Evolutionary conservation across 2,888 invertebrate genomes (phyloP).

Genomic region (Melanostoma mellinum): DNA sequence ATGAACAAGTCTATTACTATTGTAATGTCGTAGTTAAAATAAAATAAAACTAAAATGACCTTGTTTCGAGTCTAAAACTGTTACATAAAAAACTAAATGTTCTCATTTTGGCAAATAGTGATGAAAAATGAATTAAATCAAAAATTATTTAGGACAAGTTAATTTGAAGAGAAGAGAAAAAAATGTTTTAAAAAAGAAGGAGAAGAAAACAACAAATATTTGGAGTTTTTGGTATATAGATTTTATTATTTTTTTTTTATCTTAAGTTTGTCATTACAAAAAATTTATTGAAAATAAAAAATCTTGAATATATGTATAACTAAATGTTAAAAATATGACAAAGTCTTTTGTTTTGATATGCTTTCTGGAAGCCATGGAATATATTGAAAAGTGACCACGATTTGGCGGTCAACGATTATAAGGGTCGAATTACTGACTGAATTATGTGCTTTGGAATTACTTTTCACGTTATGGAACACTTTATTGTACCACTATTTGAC

Average conservation of each 20-base stretch:
- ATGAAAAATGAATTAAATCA: slow-evolving; percentile 43
- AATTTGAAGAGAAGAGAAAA: neutral
- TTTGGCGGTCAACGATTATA: too few relatives aligned
- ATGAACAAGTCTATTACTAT: slow-evolving; percentile 50
- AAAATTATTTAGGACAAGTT: slow-evolving; percentile 37
- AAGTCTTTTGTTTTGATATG: neutral
- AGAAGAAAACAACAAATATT: slow-evolving; percentile 36
- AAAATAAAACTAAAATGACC: slow-evolving; percentile 24
- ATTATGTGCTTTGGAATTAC: too few relatives aligned
- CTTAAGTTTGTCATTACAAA: slow-evolving; percentile 47
- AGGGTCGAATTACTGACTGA: too few relatives aligned
- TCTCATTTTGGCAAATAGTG: slow-evolving; percentile 59
- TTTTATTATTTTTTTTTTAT: slow-evolving; percentile 62
- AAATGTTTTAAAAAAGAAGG: slow-evolving; percentile 26
- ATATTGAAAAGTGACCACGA: too few relatives aligned
- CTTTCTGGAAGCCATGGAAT: too few relatives aligned
- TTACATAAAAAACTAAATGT: slow-evolving; percentile 13
- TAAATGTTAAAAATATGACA: slow-evolving; percentile 58
- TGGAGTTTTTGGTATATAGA: slow-evolving; percentile 30
- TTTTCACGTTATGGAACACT: too few relatives aligned
- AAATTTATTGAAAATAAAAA: slow-evolving; percentile 48
- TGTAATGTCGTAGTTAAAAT: slow-evolving; percentile 57
- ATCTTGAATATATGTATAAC: slow-evolving; percentile 51
- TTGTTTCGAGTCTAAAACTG: slow-evolving; percentile 13
- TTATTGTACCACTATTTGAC: too few relatives aligned